Percentiles rank a stretch among this genome's conserved stretches.
These are phyloP conservation scores for Erpornis zantholeuca DNA, from an alignment of 2,113 vertebrate genomes.

Conservation along the genomic window DNA sequence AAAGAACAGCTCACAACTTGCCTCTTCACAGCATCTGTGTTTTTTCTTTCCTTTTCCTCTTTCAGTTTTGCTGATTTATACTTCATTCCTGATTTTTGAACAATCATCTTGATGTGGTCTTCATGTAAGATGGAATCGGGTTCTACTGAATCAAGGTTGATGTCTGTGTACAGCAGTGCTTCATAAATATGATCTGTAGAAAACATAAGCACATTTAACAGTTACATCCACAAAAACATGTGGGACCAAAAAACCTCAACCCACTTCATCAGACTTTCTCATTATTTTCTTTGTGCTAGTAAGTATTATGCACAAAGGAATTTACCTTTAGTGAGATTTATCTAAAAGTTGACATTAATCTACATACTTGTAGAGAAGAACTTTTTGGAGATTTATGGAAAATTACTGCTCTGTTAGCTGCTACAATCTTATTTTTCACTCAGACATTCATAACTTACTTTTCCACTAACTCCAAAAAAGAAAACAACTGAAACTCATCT, in stretches of 20 bases:
- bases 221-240: background rate
- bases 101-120: conserved; percentile 82
- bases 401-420: background rate
- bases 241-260: accelerated
- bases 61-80: conserved; percentile 82
- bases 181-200: conserved; percentile 84
- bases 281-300: background rate
- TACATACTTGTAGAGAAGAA: background rate
- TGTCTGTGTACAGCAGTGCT: conserved; percentile 78
- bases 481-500: background rate
- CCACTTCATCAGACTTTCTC: background rate
- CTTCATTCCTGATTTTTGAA: conserved; percentile 89
- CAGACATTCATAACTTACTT: background rate
- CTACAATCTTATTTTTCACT: background rate
- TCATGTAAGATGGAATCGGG: conserved; percentile 77
- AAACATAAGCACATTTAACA: background rate
- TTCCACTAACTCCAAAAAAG: background rate
- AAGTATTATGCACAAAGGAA: background rate
- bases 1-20: conserved; percentile 34
- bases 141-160: conserved; percentile 77
- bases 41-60: conserved; percentile 72
- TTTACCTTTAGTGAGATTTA: background rate
- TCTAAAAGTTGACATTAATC: background rate
- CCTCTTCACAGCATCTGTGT: conserved; percentile 84
- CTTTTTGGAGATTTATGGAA: background rate